Conservation (phyloP, 2,888 invertebrate species). For the Dysmachus trigonus region DNA sequence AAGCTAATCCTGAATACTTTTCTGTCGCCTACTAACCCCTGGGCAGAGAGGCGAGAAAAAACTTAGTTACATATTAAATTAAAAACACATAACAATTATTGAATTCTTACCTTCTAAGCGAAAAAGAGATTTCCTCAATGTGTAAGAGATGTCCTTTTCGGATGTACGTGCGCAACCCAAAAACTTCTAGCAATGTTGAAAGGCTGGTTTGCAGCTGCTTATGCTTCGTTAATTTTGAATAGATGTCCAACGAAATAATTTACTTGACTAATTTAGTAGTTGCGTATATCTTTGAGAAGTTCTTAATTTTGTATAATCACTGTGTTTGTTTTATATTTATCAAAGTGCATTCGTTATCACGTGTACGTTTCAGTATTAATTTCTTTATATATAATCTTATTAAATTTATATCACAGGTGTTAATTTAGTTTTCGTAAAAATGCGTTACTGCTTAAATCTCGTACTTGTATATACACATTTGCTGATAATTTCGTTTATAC, state of each 20-base stretch:
- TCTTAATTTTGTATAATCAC: conserved; percentile 30
- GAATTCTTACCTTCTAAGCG: conserved; percentile 8
- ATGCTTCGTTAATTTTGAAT: background rate
- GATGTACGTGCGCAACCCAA: background rate
- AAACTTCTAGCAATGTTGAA: background rate
- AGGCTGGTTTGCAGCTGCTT: background rate
- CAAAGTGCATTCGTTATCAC: conserved; percentile 42
- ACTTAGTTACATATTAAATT: background rate
- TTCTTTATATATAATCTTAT: conserved; percentile 57
- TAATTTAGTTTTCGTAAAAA: conserved; percentile 61
- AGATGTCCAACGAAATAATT: conserved; percentile 2
- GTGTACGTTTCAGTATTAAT: conserved; percentile 54
- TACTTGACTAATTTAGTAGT: background rate
- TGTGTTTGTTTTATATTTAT: conserved; percentile 31
- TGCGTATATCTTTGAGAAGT: conserved; percentile 9
- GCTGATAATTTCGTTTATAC: conserved; percentile 20
- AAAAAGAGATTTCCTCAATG: background rate
- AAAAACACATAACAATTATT: background rate
- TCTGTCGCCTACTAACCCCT: background rate
- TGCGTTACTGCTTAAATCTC: conserved; percentile 54
- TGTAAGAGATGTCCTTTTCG: background rate
- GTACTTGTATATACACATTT: conserved; percentile 32
- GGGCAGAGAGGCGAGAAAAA: conserved; percentile 37
- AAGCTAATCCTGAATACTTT: conserved; percentile 16
- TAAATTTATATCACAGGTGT: conserved; percentile 50